Conservation (phyloP, 2,888 invertebrate genomes). For the Pterostichus niger region DNA sequence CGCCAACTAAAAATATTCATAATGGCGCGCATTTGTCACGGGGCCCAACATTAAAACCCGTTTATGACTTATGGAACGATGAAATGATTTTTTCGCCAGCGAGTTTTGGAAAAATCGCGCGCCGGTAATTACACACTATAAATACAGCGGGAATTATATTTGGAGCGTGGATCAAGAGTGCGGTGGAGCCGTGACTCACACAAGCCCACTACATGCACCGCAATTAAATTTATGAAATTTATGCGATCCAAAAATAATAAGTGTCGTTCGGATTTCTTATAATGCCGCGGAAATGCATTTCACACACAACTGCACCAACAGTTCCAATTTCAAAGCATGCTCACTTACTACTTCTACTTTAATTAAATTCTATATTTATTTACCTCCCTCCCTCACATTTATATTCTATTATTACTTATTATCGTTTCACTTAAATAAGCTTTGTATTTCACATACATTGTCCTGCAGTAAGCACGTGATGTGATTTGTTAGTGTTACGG, state of each 20-base stretch:
- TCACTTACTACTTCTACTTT: not conserved
- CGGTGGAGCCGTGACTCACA: slow-evolving; percentile 33
- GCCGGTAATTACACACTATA: slow-evolving; percentile 49
- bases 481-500: too few species aligned
- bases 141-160: slow-evolving; percentile 51
- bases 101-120: slow-evolving; percentile 15
- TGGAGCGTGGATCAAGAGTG: slow-evolving; percentile 45
- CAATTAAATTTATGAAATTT: slow-evolving; percentile 63
- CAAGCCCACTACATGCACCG: slow-evolving; percentile 30
- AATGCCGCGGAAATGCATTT: slow-evolving; percentile 33
- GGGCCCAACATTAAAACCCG: slow-evolving; percentile 31
- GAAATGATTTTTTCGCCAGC: slow-evolving; percentile 56
- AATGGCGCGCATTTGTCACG: slow-evolving; percentile 59
- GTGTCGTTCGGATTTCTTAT: slow-evolving; percentile 53
- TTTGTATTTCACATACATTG: too few species aligned
- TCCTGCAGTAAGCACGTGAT: too few species aligned
- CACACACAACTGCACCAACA: not conserved
- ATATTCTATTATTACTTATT: not conserved
- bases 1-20: slow-evolving; percentile 64
- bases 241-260: slow-evolving; percentile 60
- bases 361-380: slow-evolving; percentile 41
- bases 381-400: not conserved
- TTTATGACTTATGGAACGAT: slow-evolving; percentile 58
- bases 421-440: too few species aligned
- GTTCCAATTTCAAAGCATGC: slow-evolving; percentile 11